Base-by-base conservation (phyloP, 2,113 vertebrate species). In the Diadophis punctatus region DNA sequence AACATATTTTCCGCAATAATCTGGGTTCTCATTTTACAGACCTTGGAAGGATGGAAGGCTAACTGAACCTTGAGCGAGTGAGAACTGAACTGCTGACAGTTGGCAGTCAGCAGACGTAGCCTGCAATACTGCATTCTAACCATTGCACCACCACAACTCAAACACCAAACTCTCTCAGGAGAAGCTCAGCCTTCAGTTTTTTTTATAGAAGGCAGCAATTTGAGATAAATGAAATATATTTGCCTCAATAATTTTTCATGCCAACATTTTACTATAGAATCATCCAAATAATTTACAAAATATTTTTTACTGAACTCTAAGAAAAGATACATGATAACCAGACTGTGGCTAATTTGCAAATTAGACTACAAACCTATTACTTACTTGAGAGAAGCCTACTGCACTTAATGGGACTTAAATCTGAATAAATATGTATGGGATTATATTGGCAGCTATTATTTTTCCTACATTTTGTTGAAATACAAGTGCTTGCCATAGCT, bases 201-300 rank as follows among this genome's bases (percentile, higher is more conserved):
- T 80, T n/a, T 43, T 80, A 34, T 80, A 22, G 34, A 80, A 80
- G 34, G 16, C 34, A 80, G 34, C 18, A 39, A 80, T 80, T 20
- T 22, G 34, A 80, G 18, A 9, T 34, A 80, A 80, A 43, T 80
- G 34, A 80, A 80, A 22, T 93, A 53, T 90, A 93, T 93, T 85
- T 94, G 90, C 84, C 94, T 84, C 92, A 94, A 48, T 80, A 0
- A 86, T 90, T 34, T 91, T 94, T 68, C 0, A 93, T 94, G 94
- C n/a, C 88, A 95, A 91, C 89, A 94, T 93, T 68, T 58, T 87
- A 95, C 93, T 94, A 91, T 20, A 5, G 89, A 96, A 93, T 22
- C 25, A 92, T 16, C 7, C 84, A 91, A 91, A 63, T n/a, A 11
- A 46, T 43, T 90, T 55, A 63, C 74, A 25, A 49, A 84, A 30